A percentile compares a stretch with the other conserved stretches of the same genome.
These are phyloP conservation scores for Chironomus riparius DNA, from an alignment of 2,888 invertebrate genomes.

Conservation along the genomic window DNA sequence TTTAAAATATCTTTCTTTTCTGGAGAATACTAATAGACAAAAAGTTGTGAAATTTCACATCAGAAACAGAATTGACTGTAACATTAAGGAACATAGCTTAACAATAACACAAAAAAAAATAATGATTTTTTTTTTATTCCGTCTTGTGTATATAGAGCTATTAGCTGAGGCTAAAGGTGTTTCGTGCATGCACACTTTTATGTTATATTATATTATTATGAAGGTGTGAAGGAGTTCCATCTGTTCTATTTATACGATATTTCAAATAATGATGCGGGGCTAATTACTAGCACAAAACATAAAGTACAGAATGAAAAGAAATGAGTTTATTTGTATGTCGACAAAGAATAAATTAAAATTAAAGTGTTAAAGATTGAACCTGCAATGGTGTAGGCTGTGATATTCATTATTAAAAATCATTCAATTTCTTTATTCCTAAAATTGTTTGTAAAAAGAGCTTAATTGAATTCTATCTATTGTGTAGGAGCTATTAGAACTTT, in stretches of 20 bases:
- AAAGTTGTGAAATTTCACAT: constrained; percentile 14
- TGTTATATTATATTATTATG: not conserved
- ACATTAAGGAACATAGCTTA: not conserved
- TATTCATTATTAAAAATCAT: too few relatives aligned
- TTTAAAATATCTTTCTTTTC: not conserved
- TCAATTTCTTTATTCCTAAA: too few relatives aligned
- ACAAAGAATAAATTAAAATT: too few relatives aligned
- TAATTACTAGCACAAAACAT: not conserved
- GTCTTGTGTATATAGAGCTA: not conserved
- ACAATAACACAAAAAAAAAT: not conserved
- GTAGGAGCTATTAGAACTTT: too few relatives aligned
- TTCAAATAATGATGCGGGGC: not conserved
- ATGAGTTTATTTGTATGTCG: too few relatives aligned
- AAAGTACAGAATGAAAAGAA: too few relatives aligned
- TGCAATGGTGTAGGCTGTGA: too few relatives aligned
- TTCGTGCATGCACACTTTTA: not conserved
- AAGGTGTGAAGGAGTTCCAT: not conserved
- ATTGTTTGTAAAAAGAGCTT: too few relatives aligned
- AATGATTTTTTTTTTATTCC: not conserved
- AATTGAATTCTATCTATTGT: too few relatives aligned
- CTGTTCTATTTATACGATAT: not conserved
- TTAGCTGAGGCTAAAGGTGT: not conserved
- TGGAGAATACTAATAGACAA: not conserved
- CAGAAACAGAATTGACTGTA: not conserved
- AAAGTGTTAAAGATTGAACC: too few relatives aligned